Base-by-base conservation (phyloP, 1,140 invertebrate species). In the Drosophila prosaltans region DNA sequence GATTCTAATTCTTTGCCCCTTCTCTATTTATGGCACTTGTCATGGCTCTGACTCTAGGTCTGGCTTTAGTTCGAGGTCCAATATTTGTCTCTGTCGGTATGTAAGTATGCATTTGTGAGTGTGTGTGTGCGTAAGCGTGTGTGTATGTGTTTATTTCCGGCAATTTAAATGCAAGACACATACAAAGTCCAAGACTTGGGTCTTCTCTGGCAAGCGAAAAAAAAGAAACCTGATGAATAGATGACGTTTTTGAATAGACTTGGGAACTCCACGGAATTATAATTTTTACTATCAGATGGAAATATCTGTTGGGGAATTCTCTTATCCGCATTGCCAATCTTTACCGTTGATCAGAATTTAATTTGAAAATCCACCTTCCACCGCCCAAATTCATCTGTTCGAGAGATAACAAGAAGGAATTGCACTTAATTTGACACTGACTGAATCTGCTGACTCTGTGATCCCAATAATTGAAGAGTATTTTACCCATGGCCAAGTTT, bases 91-190 rank as follows among this genome's bases (percentile, higher is more conserved):
- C 72, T 55, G 70, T 54, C 55, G 39, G 16, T 21, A 51, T 10
- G 32, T 48, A 16, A 16, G 8, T 40, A 11, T 40, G 43, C 30
- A n/a, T 55, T 11, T 45, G 10, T 8, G 30, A 21, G 4, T 24
- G 36, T 41, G n/a, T 58, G 40, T 58, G 43, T 67, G 24, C 64
- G n/a, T 74, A 67, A 67, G 71, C 71, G 81, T 83, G 7, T 21
- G 16, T 58, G 51, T 85, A 64, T 75, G 62, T 83, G 80, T 89
- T 89, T 89, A 89, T 89, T 89, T 89, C 84, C 84, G 84, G 84
- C 81, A 78, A 89, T 89, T 89, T 84, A 89, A 89, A 89, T 89
- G 78, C 84, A 84, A 89, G 84, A 84, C 84, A 89, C 84, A 89
- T 78, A 84, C 85, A 61, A 69, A 78, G 75, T 43, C 74, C 61